Evolutionary conservation across 2,113 vertebrate species (phyloP).

Genomic region (Mesitornis unicolor): DNA sequence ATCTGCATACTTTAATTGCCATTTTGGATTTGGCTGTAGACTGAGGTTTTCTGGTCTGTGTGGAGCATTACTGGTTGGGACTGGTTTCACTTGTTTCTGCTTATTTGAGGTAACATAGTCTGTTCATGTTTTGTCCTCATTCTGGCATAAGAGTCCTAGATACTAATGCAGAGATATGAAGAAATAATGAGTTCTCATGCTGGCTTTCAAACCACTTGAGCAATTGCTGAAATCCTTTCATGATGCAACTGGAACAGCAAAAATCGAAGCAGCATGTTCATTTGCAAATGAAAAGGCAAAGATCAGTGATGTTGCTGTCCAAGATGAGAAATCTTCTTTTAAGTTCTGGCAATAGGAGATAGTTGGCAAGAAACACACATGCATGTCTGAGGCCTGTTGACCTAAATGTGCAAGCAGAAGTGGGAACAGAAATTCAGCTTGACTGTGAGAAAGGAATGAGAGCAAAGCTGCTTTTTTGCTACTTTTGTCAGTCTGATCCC

Average conservation of each 20-base stretch:
- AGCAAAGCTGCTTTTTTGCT: background rate
- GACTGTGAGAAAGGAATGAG: background rate
- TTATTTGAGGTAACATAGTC: background rate
- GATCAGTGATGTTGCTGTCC: background rate
- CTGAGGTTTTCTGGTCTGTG: background rate
- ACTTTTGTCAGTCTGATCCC: background rate
- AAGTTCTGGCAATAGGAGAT: background rate
- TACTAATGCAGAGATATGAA: background rate
- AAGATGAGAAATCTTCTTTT: background rate
- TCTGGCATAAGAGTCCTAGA: no score
- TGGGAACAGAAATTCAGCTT: background rate
- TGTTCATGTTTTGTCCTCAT: accelerated
- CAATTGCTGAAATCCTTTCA: background rate
- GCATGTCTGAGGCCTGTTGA: background rate
- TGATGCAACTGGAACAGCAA: background rate
- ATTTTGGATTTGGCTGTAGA: background rate
- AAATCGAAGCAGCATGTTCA: background rate
- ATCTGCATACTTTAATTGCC: background rate
- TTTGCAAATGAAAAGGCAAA: background rate
- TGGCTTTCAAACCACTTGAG: background rate
- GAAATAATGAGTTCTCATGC: background rate
- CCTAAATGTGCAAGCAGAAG: background rate
- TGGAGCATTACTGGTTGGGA: background rate
- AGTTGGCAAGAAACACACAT: background rate
- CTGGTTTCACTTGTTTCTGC: background rate